Conservation (phyloP, 2,113 vertebrate species). For the Martes martes region DNA sequence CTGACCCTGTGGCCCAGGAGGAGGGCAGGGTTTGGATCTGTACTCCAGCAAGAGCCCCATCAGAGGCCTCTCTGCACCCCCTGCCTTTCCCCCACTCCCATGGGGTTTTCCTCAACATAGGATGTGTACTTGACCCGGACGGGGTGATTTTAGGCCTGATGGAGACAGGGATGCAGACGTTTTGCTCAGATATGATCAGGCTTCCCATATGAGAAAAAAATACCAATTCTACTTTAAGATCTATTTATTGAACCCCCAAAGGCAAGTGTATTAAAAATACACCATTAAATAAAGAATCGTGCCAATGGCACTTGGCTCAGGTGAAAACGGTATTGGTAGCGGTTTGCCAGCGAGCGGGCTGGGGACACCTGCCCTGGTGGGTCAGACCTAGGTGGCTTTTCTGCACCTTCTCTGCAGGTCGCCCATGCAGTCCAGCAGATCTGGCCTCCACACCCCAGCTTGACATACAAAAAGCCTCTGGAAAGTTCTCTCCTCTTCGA, state of each 20-base stretch:
- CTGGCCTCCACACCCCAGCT: not conserved
- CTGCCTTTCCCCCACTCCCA: not conserved
- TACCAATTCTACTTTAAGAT: not conserved
- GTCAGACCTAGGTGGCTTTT: rapidly evolving
- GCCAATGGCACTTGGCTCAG: not conserved
- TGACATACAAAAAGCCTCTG: not conserved
- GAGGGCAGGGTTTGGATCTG: not conserved
- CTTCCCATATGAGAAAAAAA: not conserved
- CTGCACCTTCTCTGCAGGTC: not conserved
- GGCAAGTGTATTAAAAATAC: not conserved
- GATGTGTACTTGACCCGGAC: rapidly evolving
- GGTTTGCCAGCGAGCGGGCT: not conserved
- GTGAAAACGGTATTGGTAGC: not conserved
- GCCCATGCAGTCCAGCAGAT: not conserved
- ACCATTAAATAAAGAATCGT: not conserved
- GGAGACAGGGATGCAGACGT: not conserved
- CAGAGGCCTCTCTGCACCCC: not conserved
- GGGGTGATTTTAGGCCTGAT: not conserved
- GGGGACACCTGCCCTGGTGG: too few relatives aligned
- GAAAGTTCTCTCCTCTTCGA: not conserved
- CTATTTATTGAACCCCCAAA: not conserved
- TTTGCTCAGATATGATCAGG: not conserved
- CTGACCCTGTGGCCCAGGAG: not conserved
- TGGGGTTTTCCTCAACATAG: rapidly evolving
- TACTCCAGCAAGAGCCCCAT: too few relatives aligned